Conservation (phyloP, 1,140 invertebrate genomes). For the Agrilus planipennis region DNA sequence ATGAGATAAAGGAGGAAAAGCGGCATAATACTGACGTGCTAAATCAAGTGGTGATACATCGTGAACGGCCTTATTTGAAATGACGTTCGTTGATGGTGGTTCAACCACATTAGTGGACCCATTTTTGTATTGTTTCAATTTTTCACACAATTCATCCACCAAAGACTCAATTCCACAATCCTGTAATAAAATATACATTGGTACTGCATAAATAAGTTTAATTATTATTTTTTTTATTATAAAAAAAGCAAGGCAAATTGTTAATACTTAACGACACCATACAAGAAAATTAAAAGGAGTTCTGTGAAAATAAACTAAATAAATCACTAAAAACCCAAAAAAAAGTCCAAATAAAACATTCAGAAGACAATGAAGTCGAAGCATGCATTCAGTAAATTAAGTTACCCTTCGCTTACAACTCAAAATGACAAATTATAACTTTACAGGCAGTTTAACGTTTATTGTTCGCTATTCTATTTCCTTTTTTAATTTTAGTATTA, state of each 20-base stretch:
- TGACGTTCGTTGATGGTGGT: constrained; percentile 2
- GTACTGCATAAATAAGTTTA: background rate
- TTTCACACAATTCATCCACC: constrained; percentile 45
- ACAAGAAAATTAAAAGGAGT: background rate
- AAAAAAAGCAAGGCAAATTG: too few species aligned
- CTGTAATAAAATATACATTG: constrained; percentile 29
- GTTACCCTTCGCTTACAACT: too few species aligned
- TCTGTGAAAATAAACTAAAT: too few species aligned
- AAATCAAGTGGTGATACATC: constrained; percentile 23
- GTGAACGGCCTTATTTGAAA: constrained; percentile 5
- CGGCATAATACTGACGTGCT: constrained; percentile 29
- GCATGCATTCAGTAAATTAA: too few species aligned
- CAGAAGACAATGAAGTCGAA: too few species aligned
- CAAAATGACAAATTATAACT: too few species aligned
- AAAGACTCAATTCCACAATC: constrained; percentile 44
- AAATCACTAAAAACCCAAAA: too few species aligned
- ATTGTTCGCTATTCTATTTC: too few species aligned
- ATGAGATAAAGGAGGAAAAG: constrained; percentile 25
- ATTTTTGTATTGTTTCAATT: constrained; percentile 35
- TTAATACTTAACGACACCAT: too few species aligned
- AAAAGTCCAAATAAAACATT: too few species aligned
- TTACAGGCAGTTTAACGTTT: too few species aligned
- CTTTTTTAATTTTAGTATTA: too few species aligned
- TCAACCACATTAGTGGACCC: constrained; percentile 1
- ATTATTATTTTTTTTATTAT: background rate